Percentiles rank a stretch among this genome's conserved stretches.
These are phyloP conservation scores for Simalia tracyae DNA, from an alignment of 2,797 vertebrate genomes.

Conservation along the genomic window DNA sequence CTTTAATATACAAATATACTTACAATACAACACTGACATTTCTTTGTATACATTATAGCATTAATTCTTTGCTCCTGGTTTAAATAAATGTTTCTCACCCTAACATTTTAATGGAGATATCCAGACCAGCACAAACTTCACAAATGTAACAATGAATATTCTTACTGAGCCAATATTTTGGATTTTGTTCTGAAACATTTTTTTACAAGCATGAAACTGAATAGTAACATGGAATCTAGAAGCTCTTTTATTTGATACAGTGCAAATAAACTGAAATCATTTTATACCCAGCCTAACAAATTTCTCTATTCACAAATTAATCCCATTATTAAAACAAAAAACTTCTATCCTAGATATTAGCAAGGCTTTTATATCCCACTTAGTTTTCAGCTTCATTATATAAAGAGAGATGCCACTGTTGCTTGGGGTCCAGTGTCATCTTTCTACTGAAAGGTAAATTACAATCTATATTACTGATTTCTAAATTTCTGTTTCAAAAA, in stretches of 20 bases:
- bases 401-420: background rate
- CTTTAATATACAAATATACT: conserved; percentile 72
- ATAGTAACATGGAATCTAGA: conserved; percentile 52
- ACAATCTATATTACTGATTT: background rate
- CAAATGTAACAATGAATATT: conserved; percentile 63
- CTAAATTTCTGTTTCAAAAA: conserved; percentile 1
- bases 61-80: conserved; percentile 69
- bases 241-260: conserved; percentile 38
- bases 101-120: conserved; percentile 60
- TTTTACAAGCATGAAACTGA: conserved; percentile 42
- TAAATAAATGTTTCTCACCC: conserved; percentile 65
- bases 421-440: background rate
- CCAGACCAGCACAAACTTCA: conserved; percentile 63
- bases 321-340: background rate
- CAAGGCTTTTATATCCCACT: conserved; percentile 31
- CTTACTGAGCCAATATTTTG: conserved; percentile 42
- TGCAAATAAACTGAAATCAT: conserved; percentile 49
- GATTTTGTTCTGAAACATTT: conserved; percentile 35
- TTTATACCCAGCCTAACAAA: background rate
- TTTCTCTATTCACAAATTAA: background rate
- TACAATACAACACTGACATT: conserved; percentile 62
- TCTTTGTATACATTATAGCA: conserved; percentile 68
- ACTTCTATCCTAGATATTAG: background rate
- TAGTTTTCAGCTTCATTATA: background rate
- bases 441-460: background rate